These are phyloP conservation scores for Therioaphis trifolii DNA, from an alignment of 2,888 invertebrate genomes.

Conservation along the genomic window DNA sequence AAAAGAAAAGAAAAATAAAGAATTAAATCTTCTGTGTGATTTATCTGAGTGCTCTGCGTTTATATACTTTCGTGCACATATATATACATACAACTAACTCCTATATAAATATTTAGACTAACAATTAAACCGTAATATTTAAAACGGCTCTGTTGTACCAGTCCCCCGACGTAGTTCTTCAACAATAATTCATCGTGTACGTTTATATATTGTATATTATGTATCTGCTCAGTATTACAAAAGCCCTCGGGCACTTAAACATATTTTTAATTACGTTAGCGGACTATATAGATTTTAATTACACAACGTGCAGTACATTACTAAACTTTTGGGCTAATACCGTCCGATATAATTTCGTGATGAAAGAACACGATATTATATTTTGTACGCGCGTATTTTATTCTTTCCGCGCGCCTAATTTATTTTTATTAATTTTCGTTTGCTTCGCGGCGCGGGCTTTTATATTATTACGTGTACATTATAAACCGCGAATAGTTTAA, in stretches of 20 bases:
- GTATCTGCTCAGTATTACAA: too few species aligned
- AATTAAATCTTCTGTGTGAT: not conserved
- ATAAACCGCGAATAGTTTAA: not conserved
- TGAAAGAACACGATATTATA: not conserved
- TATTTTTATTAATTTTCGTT: conserved; percentile 2
- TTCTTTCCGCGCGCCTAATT: not conserved
- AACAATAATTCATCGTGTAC: not conserved
- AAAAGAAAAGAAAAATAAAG: not conserved
- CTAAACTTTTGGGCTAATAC: too few species aligned
- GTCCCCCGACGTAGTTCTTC: not conserved
- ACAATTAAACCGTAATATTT: conserved; percentile 11
- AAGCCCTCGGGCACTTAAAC: conserved; percentile 17
- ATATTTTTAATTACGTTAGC: conserved; percentile 22
- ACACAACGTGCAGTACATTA: not conserved
- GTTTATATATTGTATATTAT: not conserved
- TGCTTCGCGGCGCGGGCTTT: too few species aligned
- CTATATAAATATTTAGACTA: conserved; percentile 10
- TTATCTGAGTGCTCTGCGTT: not conserved
- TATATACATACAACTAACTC: too few species aligned
- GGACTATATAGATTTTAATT: not conserved
- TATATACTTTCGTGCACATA: not conserved
- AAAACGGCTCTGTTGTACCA: not conserved
- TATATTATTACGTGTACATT: not conserved
- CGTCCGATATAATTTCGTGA: conserved; percentile 6
- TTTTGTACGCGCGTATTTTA: not conserved